Conservation (phyloP, 2,888 invertebrate species). For the Cistogaster globosa region DNA sequence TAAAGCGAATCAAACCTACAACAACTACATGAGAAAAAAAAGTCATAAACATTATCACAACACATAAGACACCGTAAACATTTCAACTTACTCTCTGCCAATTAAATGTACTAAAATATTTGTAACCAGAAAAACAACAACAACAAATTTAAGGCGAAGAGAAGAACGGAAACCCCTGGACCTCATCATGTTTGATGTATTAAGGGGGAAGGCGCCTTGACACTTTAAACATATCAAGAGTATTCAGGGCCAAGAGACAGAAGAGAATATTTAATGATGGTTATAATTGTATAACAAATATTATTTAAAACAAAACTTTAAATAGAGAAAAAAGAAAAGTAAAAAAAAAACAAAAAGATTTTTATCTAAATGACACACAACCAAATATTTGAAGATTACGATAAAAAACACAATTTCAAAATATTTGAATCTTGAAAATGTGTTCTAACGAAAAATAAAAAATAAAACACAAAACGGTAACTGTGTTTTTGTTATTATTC, state of each 20-base stretch:
- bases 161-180: slow-evolving; percentile 23
- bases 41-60: slow-evolving; percentile 55
- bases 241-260: not conserved
- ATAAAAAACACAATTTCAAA: not conserved
- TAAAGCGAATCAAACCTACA: slow-evolving; percentile 38
- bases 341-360: not conserved
- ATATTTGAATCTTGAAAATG: slow-evolving; percentile 2
- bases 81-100: slow-evolving; percentile 8
- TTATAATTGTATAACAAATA: slow-evolving; percentile 19
- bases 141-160: slow-evolving; percentile 5
- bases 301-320: slow-evolving; percentile 5
- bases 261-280: not conserved
- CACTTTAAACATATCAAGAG: slow-evolving; percentile 6
- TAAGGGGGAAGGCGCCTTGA: slow-evolving; percentile 49
- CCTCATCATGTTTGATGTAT: slow-evolving; percentile 42
- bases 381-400: slow-evolving; percentile 10
- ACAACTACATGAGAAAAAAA: slow-evolving; percentile 14
- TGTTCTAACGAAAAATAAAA: slow-evolving; percentile 30
- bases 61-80: slow-evolving; percentile 3
- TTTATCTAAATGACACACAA: slow-evolving; percentile 3
- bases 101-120: not conserved
- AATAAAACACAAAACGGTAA: not conserved
- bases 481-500: not conserved
- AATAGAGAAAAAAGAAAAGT: not conserved
- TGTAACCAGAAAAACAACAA: not conserved